These are phyloP conservation scores for Brachionus sp. DNA, from an alignment of 1,140 invertebrate species.

Conservation along the genomic window DNA sequence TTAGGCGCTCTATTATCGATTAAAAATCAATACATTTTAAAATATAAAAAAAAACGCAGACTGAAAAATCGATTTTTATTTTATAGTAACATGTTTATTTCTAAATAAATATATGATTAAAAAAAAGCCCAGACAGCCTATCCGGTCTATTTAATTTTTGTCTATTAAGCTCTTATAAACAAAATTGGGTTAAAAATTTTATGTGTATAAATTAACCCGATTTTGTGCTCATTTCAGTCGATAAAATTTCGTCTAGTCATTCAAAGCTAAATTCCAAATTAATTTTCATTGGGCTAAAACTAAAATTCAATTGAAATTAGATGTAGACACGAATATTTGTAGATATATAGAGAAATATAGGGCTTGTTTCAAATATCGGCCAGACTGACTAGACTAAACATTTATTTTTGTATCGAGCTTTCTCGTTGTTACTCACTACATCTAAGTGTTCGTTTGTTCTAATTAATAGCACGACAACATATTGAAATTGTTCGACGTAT, in stretches of 20 bases:
- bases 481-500: neutral
- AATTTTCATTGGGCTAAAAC: neutral
- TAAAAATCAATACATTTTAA: neutral
- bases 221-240: neutral
- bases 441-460: slow-evolving; percentile 14
- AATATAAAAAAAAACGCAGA: neutral
- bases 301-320: neutral
- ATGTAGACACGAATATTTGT: slow-evolving; percentile 16
- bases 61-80: slow-evolving; percentile 21
- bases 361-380: slow-evolving; percentile 5
- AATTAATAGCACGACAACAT: slow-evolving; percentile 42
- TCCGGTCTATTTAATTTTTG: slow-evolving; percentile 17
- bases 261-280: slow-evolving; percentile 6
- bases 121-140: neutral
- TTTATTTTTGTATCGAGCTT: slow-evolving; percentile 1
- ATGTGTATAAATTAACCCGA: slow-evolving; percentile 26
- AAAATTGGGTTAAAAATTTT: slow-evolving; percentile 37
- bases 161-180: slow-evolving; percentile 24
- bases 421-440: neutral
- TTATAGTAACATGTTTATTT: slow-evolving; percentile 8
- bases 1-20: neutral
- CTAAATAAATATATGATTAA: slow-evolving; percentile 16
- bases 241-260: slow-evolving; percentile 18
- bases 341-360: neutral
- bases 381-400: slow-evolving; percentile 15